Evolutionary conservation across 2,888 invertebrate species (phyloP), one percentile per base, ranked within the genome.

Genomic region (Melangyna quadrimaculata): DNA sequence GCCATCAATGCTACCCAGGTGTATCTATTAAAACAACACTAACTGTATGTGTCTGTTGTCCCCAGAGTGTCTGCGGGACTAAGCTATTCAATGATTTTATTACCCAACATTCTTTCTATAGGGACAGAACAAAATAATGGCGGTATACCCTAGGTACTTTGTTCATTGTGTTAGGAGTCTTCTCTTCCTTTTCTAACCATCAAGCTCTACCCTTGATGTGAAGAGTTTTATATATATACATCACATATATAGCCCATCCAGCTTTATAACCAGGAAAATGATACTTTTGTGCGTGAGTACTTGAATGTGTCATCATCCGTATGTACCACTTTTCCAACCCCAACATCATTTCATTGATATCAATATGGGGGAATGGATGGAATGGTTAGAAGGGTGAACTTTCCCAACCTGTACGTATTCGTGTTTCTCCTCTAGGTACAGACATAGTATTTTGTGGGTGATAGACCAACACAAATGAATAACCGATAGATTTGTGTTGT

Each of bases 381-480:
- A 61, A 40, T 61, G 24, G n/a, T 22, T 57, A 32, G 8, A 19
- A 3, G 3, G 6, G 14, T 6, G 14, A 24, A 24, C 1, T 22
- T 48, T 5, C 48, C 10, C 19, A 12, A 22, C 59, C 37, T 9
- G 61, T 12, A 43, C 7, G 17, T 10, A 5, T 61, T 22, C 22
- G 2, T 22, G 3, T 24, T 7, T 19, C 5, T 1, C n/a, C n/a
- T n/a, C n/a, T n/a, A n/a, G n/a, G n/a, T n/a, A n/a, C n/a, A n/a
- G n/a, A n/a, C 6, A 2, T 24, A 22, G 24, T 37, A 37, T 55
- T 63, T 69, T 40, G 43, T n/a, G 73, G 78, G 83, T 51, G 83
- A 74, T 37, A 63, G 78, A 83, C 78, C 78, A 70, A 65, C 78
- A 70, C 78, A 74, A 83, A 78, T 83, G 73, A 78, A 78, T 78